These are phyloP conservation scores for Clavelina lepadiformis DNA, from an alignment of 23 tunicate genomes.

Conservation along the genomic window DNA sequence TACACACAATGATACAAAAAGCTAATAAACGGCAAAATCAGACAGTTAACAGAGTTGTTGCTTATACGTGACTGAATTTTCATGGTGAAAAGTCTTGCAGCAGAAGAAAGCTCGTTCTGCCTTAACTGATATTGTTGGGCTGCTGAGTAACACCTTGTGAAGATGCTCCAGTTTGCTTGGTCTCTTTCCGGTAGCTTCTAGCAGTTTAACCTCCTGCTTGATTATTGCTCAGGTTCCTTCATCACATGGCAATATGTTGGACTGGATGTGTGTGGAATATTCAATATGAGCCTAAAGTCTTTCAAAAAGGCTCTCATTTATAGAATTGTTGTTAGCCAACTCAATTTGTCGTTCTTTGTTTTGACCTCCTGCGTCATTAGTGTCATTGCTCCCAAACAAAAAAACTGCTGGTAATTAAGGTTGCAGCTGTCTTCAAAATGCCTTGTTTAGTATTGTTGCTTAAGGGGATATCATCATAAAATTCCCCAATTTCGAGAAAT, in stretches of 20 bases:
- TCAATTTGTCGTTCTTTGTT: constrained; percentile 6
- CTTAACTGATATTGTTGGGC: too few species aligned
- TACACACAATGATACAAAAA: too few species aligned
- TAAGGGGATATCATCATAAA: constrained; percentile 11
- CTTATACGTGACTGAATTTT: too few species aligned
- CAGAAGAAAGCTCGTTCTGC: too few species aligned
- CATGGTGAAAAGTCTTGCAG: too few species aligned
- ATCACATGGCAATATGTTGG: not conserved
- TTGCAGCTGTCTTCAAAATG: constrained; percentile 20
- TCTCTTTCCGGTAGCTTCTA: constrained; percentile 34
- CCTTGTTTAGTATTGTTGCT: constrained; percentile 13
- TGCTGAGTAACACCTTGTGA: too few species aligned
- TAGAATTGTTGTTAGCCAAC: constrained; percentile 23
- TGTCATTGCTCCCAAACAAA: constrained; percentile 16
- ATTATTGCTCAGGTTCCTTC: constrained; percentile 15
- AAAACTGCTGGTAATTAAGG: constrained; percentile 1
- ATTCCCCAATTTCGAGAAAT: not conserved
- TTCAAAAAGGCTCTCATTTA: constrained; percentile 11
- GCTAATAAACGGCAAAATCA: too few species aligned
- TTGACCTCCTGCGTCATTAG: constrained; percentile 13
- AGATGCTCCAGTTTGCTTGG: too few species aligned
- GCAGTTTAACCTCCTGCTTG: constrained; percentile 16
- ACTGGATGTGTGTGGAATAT: constrained; percentile 6
- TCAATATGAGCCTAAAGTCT: not conserved
- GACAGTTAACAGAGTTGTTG: not conserved